Evolutionary conservation across 2,113 vertebrate genomes (phyloP), one percentile per base, ranked within the genome.

Genomic region (Garra rufa): DNA sequence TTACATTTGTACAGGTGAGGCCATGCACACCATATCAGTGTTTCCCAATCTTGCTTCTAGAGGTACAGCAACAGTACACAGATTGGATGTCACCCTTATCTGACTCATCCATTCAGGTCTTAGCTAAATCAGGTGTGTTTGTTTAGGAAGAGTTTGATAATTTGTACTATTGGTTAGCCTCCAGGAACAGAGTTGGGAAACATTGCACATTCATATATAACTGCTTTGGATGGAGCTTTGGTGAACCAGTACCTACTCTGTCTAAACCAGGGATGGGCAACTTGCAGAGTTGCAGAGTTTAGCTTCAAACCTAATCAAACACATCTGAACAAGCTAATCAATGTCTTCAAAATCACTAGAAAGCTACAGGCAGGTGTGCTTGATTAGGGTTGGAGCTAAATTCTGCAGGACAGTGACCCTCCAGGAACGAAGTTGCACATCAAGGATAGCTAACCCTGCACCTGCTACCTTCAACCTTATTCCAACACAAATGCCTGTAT

Each of bases 1-100:
- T 99, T 93, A 97, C 90, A 91, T 99, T 98, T 76, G 75, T 99
- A 82, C 98, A 99, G 96, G 98, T 99, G 91, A 94, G 86, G 44
- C 44, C 21, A 38, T 30, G 21, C 52, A 19, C 13, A 26, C 34
- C 6, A 24, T 21, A 13, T 3, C 38, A 75, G 24, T 69, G 34
- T 69, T 69, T 41, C 17, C 9, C 34, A 65, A 9, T 15, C 17
- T 17, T 38, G 67, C 6, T 70, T 19, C 67, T 9, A 4, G 67
- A 70, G 67, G 67, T 34, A 6, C 67, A 34, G 10, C 10, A 69
- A 21, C 34, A 69, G 30, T 19, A 1, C 17, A 38, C 17, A 5
- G 38, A 38, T 69, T 10, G 65, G 8, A 65, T 65, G 14, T 65
- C 14, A 30, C 61, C 2, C 28, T 30, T 65, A 30, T 65, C 61